Conservation (phyloP, 2,797 vertebrate genomes). For the Peromyscus aztecus region DNA sequence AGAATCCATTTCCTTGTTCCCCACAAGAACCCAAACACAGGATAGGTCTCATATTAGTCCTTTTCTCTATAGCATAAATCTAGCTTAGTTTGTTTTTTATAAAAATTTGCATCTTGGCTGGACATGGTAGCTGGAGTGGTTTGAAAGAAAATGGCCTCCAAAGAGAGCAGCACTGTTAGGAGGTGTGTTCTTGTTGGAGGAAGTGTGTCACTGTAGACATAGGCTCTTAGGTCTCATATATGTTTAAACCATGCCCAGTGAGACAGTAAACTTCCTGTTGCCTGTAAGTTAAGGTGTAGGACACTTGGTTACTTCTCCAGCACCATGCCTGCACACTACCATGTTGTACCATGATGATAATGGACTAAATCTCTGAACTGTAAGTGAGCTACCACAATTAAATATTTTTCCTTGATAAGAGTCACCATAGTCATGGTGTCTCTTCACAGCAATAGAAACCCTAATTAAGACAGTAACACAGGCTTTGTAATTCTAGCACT, state of each 20-base stretch:
- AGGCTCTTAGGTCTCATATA: neutral
- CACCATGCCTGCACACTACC: neutral
- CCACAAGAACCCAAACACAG: neutral
- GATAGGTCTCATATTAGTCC: neutral
- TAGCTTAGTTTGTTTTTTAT: neutral
- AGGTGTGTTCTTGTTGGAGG: neutral
- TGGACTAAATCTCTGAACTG: neutral
- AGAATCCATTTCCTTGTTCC: neutral
- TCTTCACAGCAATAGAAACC: neutral
- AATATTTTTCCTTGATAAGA: neutral
- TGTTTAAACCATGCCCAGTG: neutral
- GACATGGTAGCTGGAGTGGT: neutral
- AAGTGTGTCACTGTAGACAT: neutral
- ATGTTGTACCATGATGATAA: neutral
- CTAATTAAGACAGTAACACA: neutral
- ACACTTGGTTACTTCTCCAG: neutral
- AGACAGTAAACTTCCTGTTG: neutral
- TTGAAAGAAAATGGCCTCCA: neutral
- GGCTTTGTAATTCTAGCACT: neutral
- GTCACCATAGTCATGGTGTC: neutral
- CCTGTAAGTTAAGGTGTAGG: neutral
- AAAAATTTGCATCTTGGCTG: neutral
- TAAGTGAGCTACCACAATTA: neutral
- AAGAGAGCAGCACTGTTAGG: neutral
- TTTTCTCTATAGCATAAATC: neutral